Conservation (phyloP, 2,888 invertebrate genomes). For the Andrena fulva region DNA sequence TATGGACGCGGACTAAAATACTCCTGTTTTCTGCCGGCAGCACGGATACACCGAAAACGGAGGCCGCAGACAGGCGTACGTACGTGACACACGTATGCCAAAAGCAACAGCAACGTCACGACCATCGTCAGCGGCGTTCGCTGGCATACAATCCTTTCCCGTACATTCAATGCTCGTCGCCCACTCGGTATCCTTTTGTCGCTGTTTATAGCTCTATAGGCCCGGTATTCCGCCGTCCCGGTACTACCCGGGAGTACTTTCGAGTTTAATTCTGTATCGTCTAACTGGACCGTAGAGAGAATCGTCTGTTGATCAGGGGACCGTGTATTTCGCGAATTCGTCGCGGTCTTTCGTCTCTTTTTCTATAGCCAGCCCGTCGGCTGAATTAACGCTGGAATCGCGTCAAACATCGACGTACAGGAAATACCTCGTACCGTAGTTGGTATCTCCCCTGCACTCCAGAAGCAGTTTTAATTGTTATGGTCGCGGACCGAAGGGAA, state of each 20-base stretch:
- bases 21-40: conserved; percentile 61
- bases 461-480: conserved; percentile 3
- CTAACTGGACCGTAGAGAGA: conserved; percentile 63
- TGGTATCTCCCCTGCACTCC: background rate
- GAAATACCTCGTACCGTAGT: background rate
- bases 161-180: conserved; percentile 68
- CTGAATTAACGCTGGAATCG: conserved; percentile 35
- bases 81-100: conserved; percentile 44
- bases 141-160: conserved; percentile 72
- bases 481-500: background rate
- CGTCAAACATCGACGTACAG: conserved; percentile 17
- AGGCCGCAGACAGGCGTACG: conserved; percentile 45
- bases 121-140: conserved; percentile 57
- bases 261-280: conserved; percentile 64
- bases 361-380: background rate
- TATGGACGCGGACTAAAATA: conserved; percentile 72
- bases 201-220: conserved; percentile 68
- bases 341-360: conserved; percentile 25
- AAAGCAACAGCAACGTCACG: conserved; percentile 62
- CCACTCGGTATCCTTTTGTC: conserved; percentile 71
- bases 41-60: conserved; percentile 50
- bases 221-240: conserved; percentile 46
- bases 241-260: conserved; percentile 52
- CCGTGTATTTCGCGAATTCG: conserved; percentile 47
- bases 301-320: conserved; percentile 58